phyloP scores from a whole-genome alignment of 1,140 invertebrate genomes.

The Leptonema lineaticorne region DNA sequence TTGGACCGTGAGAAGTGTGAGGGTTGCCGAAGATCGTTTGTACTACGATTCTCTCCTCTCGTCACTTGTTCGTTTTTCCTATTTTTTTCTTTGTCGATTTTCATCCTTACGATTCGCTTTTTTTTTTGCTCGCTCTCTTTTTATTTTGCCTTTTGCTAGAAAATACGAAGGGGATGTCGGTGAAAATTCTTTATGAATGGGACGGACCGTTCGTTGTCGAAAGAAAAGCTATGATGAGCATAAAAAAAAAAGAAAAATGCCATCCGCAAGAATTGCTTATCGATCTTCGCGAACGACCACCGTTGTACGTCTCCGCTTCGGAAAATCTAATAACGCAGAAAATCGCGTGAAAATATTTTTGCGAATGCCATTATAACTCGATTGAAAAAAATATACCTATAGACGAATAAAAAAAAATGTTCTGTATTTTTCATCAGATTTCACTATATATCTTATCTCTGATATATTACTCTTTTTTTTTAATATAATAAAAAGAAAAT shows the following conservation, averaged over 20 bases:
- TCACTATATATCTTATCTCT: too few species aligned
- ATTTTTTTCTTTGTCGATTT: background rate
- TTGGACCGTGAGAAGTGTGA: background rate
- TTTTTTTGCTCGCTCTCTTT: background rate
- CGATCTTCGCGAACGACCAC: constrained; percentile 4
- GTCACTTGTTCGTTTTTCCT: background rate
- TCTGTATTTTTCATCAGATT: too few species aligned
- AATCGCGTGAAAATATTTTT: too few species aligned
- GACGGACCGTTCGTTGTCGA: background rate
- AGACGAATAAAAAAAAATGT: too few species aligned
- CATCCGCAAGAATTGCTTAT: constrained; percentile 6
- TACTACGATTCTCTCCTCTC: background rate
- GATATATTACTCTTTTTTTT: too few species aligned
- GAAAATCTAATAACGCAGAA: background rate
- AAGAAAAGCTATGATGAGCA: background rate
- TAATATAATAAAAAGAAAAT: too few species aligned
- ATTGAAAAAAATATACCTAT: too few species aligned
- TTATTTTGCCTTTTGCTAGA: too few species aligned
- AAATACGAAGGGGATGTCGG: too few species aligned
- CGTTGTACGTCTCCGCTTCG: background rate
- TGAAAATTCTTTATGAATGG: background rate
- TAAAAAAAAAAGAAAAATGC: background rate
- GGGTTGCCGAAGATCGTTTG: background rate
- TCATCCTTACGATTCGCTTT: background rate
- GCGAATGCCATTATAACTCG: too few species aligned